Conservation (phyloP, 2,888 invertebrate species). For the Philopedon plagiatum region DNA sequence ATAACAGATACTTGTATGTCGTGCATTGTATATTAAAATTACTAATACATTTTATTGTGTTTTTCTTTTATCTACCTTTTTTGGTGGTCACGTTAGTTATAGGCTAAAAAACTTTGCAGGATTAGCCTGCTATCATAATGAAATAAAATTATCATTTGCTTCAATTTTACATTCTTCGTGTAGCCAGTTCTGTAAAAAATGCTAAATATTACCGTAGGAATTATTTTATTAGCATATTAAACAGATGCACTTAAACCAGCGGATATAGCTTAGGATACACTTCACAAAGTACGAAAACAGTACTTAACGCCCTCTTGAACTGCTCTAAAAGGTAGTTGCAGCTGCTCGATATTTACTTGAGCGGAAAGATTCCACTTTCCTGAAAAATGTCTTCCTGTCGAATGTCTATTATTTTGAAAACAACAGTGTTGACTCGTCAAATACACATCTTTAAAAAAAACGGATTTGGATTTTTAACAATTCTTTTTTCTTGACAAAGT, state of each 20-base stretch:
- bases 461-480: not conserved
- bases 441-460: not conserved
- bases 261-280: constrained; percentile 44
- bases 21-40: too few relatives aligned
- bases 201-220: too few relatives aligned
- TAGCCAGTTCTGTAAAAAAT: too few relatives aligned
- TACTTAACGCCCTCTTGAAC: constrained; percentile 49
- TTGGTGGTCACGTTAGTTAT: too few relatives aligned
- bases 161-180: too few relatives aligned
- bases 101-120: too few relatives aligned
- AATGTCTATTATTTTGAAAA: not conserved
- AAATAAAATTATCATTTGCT: too few relatives aligned
- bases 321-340: constrained; percentile 38
- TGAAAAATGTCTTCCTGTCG: constrained; percentile 50
- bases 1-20: too few relatives aligned
- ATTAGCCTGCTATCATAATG: too few relatives aligned
- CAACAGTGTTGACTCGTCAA: constrained; percentile 33
- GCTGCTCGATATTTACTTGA: constrained; percentile 36
- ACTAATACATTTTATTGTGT: too few relatives aligned
- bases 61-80: too few relatives aligned
- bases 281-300: constrained; percentile 43
- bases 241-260: constrained; percentile 37
- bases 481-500: too few relatives aligned
- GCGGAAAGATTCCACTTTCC: constrained; percentile 42
- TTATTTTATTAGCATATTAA: constrained; percentile 18